Evolutionary conservation across 37 sponge, comb jelly and placozoan species (phyloP), one percentile per base, ranked within the genome.

Genomic region (Beroe forskalii): DNA sequence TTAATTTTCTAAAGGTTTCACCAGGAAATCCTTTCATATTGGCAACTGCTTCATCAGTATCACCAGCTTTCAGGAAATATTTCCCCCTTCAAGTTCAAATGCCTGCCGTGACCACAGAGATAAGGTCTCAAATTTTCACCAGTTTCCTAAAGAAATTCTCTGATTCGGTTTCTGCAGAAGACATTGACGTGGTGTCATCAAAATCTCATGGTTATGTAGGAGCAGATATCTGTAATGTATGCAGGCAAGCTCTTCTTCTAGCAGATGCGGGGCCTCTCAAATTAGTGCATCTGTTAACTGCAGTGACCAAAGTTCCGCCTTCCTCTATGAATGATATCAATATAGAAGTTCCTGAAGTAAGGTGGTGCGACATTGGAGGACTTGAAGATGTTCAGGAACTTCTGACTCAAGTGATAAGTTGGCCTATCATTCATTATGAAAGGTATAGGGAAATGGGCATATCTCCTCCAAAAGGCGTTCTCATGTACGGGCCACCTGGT

Each of bases 401-500:
- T 41, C 92, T 97, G 43, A 95, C 67, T 62, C 93, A 95, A 43
- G 91, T 95, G 4, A 94, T 96, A 9, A 96, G 95, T 37, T 96
- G 96, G 95, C 99, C 99, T 14, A 91, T 97, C 27, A 94, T 92
- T 32, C 96, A 97, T 67, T 95, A 94, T 14, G 92, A 96, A 93
- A 94, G 93, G 43, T 25, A 62, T 33, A n/a, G 24, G 25, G 37
- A 37, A 35, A 62, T 96, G 55, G 96, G 96, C 0, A 93, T 96
- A 38, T 67, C 61, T 0, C 94, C 96, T 17, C 96, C 96, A 8
- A 90, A 75, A 43, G 99, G 99, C 9, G 92, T 96, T 0, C 93
- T 97, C 24, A 76, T 97, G 32, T 97, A 95, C 62, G 99, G 99
- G n/a, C 99, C 99, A 32, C 99, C 99, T 12, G 99, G 99, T 8